A percentile compares a stretch with the other conserved stretches of the same genome.
phyloP scores from a whole-genome alignment of 1,140 invertebrate genomes.

The Leptinotarsa undecemlineata region DNA sequence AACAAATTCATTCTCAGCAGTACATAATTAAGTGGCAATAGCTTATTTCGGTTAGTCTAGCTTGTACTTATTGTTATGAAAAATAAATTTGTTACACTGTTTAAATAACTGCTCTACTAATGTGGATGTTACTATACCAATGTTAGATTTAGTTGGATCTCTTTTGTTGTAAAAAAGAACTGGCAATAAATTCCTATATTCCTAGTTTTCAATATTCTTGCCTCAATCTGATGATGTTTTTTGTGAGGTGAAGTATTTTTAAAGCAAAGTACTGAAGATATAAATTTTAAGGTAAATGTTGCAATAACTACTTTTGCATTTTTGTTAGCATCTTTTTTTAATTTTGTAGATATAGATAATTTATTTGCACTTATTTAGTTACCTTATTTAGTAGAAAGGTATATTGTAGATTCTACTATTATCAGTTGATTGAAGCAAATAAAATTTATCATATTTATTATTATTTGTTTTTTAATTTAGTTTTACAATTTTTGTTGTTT shows the following conservation, averaged over 20 bases:
- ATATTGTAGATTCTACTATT: slow-evolving; percentile 33
- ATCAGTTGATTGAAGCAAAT: slow-evolving; percentile 34
- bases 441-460: slow-evolving; percentile 30
- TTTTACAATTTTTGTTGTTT: slow-evolving; percentile 20
- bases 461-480: slow-evolving; percentile 29
- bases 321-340: slow-evolving; percentile 26
- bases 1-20: no score
- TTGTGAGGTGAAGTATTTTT: slow-evolving; percentile 25
- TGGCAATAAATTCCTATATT: slow-evolving; percentile 40
- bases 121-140: slow-evolving; percentile 32
- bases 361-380: slow-evolving; percentile 46
- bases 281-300: slow-evolving; percentile 40
- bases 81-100: slow-evolving; percentile 9
- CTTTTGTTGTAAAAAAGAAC: slow-evolving; percentile 30
- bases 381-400: slow-evolving; percentile 42
- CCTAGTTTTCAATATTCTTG: slow-evolving; percentile 36
- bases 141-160: slow-evolving; percentile 36
- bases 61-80: slow-evolving; percentile 17
- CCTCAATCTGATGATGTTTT: slow-evolving; percentile 27
- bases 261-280: slow-evolving; percentile 39
- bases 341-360: slow-evolving; percentile 37
- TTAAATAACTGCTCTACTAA: slow-evolving; percentile 3
- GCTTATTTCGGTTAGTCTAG: slow-evolving; percentile 11
- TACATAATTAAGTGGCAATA: background rate
- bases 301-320: slow-evolving; percentile 37